Evolutionary conservation across 2,888 invertebrate genomes (phyloP).

Genomic region (Spodoptera littoralis): DNA sequence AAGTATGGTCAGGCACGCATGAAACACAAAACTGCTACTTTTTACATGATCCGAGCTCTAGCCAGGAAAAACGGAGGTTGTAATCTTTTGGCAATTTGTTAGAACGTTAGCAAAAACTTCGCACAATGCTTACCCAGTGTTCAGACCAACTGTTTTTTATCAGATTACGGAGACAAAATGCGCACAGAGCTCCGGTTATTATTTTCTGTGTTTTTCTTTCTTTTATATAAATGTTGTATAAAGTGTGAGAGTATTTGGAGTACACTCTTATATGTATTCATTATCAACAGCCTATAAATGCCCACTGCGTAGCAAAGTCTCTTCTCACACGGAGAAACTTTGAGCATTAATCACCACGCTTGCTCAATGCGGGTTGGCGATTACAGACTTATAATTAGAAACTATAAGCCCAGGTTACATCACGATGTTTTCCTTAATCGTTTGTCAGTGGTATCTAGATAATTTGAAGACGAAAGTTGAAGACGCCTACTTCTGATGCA

Average conservation of each 20-base stretch:
- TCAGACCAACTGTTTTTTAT: constrained; percentile 46
- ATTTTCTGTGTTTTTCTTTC: constrained; percentile 42
- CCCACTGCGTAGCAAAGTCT: no score
- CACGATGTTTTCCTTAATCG: no score
- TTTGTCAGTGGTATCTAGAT: no score
- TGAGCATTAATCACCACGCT: no score
- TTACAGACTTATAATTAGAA: no score
- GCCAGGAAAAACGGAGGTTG: constrained; percentile 49
- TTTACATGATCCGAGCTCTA: constrained; percentile 49
- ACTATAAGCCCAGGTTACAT: no score
- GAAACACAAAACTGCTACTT: constrained; percentile 30
- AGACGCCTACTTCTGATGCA: no score
- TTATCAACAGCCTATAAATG: no score
- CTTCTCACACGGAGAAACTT: no score
- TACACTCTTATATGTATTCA: no score
- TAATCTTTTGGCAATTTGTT: constrained; percentile 71
- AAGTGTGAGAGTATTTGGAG: not conserved
- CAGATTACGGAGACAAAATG: constrained; percentile 54
- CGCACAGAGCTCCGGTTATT: constrained; percentile 40
- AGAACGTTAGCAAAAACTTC: constrained; percentile 55
- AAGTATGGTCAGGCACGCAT: constrained; percentile 3
- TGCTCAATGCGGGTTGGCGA: no score
- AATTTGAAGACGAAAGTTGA: no score
- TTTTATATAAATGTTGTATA: constrained; percentile 1
- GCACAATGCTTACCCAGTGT: constrained; percentile 47